These are phyloP conservation scores for Acipenser transmontanus DNA, from an alignment of 2,797 vertebrate species.

Conservation along the genomic window DNA sequence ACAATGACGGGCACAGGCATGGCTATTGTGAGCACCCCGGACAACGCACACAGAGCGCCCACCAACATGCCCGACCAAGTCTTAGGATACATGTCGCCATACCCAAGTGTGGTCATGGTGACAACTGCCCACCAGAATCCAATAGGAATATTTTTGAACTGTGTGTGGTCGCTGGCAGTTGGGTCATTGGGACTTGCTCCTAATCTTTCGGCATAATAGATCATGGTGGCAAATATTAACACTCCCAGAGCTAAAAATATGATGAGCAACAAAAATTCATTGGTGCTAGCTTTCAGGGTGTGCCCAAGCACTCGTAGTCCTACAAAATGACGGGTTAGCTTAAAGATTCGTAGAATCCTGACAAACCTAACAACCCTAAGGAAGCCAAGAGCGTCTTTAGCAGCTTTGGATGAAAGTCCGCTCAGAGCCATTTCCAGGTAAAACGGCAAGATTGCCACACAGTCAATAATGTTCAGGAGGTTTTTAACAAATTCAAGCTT, in stretches of 20 bases:
- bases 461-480: slow-evolving; percentile 74
- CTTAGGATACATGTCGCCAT: slow-evolving; percentile 71
- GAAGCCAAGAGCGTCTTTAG: slow-evolving; percentile 72
- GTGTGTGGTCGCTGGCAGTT: slow-evolving; percentile 52
- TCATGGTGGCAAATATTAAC: slow-evolving; percentile 76
- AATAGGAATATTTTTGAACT: slow-evolving; percentile 66
- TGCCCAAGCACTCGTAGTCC: slow-evolving; percentile 69
- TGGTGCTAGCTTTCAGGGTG: slow-evolving; percentile 68
- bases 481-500: slow-evolving; percentile 76
- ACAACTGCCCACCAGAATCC: slow-evolving; percentile 78
- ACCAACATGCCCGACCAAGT: slow-evolving; percentile 72
- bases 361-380: slow-evolving; percentile 73
- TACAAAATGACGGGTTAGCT: slow-evolving; percentile 69
- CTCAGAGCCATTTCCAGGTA: slow-evolving; percentile 71
- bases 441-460: slow-evolving; percentile 72
- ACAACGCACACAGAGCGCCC: slow-evolving; percentile 65
- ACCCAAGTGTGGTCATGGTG: slow-evolving; percentile 77
- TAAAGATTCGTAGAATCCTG: slow-evolving; percentile 74
- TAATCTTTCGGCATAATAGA: slow-evolving; percentile 68
- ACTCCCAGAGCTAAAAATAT: slow-evolving; percentile 69
- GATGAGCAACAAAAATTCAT: slow-evolving; percentile 69
- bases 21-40: slow-evolving; percentile 69
- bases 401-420: slow-evolving; percentile 72
- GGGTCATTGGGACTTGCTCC: slow-evolving; percentile 70
- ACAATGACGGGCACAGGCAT: slow-evolving; percentile 77